These are phyloP conservation scores for Ariolimax columbianus DNA, from an alignment of 2,888 invertebrate species.

Conservation along the genomic window DNA sequence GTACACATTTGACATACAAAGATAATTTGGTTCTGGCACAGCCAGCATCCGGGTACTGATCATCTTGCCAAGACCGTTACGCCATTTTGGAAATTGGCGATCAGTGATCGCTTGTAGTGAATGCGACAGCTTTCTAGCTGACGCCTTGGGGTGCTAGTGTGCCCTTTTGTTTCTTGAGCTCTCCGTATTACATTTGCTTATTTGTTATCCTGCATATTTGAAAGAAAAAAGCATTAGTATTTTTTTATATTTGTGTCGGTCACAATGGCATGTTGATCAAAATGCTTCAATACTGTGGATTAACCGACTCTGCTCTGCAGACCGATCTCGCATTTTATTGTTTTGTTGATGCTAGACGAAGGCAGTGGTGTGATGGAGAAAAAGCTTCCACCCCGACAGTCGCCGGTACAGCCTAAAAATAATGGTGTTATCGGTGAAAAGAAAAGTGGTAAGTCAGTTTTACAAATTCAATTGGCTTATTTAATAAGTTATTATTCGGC, in stretches of 20 bases:
- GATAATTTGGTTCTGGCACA: too few relatives aligned
- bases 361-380: constrained; percentile 70
- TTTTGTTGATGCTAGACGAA: constrained; percentile 71
- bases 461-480: too few relatives aligned
- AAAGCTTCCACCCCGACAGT: constrained; percentile 66
- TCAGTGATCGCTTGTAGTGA: constrained; percentile 47
- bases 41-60: constrained; percentile 8
- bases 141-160: constrained; percentile 51
- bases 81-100: constrained; percentile 53
- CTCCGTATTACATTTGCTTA: neutral
- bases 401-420: constrained; percentile 66
- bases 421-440: constrained; percentile 60
- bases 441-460: constrained; percentile 59
- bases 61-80: constrained; percentile 37
- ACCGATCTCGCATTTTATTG: constrained; percentile 40
- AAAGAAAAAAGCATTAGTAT: constrained; percentile 6
- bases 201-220: neutral
- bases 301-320: constrained; percentile 55
- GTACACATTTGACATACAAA: too few relatives aligned
- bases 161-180: constrained; percentile 30
- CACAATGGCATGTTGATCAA: constrained; percentile 53
- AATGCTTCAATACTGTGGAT: constrained; percentile 48
- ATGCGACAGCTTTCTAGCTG: constrained; percentile 49
- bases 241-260: constrained; percentile 41
- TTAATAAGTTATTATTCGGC: too few relatives aligned